Conservation (phyloP, 2,797 vertebrate genomes). For the Bovichtus variegatus region DNA sequence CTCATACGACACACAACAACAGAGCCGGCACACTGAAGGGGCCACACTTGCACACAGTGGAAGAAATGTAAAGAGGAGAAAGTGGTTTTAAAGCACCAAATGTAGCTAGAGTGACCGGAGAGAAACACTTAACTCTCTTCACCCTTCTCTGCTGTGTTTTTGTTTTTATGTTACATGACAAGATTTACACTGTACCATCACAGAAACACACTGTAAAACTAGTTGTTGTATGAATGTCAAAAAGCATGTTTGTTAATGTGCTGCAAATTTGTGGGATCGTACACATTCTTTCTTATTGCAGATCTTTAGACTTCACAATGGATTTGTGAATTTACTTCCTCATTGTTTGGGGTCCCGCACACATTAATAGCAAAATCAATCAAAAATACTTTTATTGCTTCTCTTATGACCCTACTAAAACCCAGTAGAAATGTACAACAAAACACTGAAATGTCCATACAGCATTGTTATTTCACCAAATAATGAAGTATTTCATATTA, state of each 20-base stretch:
- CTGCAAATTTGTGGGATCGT: no score
- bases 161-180: background rate
- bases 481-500: no score
- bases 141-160: background rate
- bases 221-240: background rate
- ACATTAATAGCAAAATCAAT: no score
- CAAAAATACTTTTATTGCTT: background rate
- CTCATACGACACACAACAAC: slow-evolving; percentile 75
- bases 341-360: background rate
- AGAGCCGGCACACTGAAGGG: slow-evolving; percentile 65
- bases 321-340: no score
- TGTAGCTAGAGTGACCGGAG: slow-evolving; percentile 25
- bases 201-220: background rate
- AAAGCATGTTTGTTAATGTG: background rate
- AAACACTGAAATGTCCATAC: no score
- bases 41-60: slow-evolving; percentile 71
- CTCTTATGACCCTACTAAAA: background rate
- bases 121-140: slow-evolving; percentile 28
- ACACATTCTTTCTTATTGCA: background rate
- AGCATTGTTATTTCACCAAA: no score
- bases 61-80: slow-evolving; percentile 62
- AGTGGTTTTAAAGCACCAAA: slow-evolving; percentile 51
- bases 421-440: no score
- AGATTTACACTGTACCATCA: background rate
- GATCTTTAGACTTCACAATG: no score